Base-by-base conservation (phyloP, 2,797 vertebrate species). In the Linurgus olivaceus region DNA sequence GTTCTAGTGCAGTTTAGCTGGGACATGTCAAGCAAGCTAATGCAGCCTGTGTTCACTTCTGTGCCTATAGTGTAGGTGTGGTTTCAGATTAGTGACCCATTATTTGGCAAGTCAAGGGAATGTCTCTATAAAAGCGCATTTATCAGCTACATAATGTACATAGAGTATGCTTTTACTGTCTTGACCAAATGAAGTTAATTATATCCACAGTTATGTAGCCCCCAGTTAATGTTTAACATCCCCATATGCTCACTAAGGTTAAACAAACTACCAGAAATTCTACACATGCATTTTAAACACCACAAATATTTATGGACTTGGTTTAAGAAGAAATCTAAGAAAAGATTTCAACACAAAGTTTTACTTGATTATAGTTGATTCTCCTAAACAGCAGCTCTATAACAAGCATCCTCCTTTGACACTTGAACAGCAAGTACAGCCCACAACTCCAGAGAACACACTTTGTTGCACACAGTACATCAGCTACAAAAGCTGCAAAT, bases 381-480 rank as follows among this genome's bases (percentile, higher is more conserved):
- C 37, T 20, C 63, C 59, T 48, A 37, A 86, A 72, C 29, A 63
- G 5, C 18, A 66, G 17, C 18, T 65, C 71, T 26, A 5, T 17
- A 77, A 40, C 8, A 79, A 71, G 25, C 18, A 66, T 17, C 13
- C n/a, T 61, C 65, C 65, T 74, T 65, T 6, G 45, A 52, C 31
- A 66, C 6, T 17, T 18, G 10, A 31, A 24, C 25, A 24, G 5
- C 6, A n/a, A 82, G 21, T 25, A 40, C 7, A 31, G 13, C 13
- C 42, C 0, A 1, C 10, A 23, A 23, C 13, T 58, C 12, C 29
- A 38, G 10, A 61, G 23, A 73, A n/a, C 1, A 33, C 1, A 1
- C 45, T 72, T 57, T 77, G 19, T 51, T 71, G 38, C 45, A 77
- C 20, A n/a, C 8, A n/a, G 26, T 20, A 17, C 10, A 38, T 52